These are phyloP conservation scores for Drosophila atroscutellata DNA, from an alignment of 2,888 invertebrate species.

Conservation along the genomic window DNA sequence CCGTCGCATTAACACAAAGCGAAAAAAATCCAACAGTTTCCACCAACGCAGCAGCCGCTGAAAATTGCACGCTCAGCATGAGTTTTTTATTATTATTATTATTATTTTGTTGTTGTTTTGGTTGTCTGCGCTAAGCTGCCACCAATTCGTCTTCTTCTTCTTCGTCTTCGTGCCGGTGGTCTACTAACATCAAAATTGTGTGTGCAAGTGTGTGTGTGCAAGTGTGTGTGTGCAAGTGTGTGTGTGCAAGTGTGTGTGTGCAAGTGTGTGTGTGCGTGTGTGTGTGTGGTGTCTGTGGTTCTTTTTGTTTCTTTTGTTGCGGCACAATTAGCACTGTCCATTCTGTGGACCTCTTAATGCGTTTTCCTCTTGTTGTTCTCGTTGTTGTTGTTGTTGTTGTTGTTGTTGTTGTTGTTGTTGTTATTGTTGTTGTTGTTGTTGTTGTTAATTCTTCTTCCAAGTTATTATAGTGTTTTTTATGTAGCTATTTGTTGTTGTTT, in stretches of 20 bases:
- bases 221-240: conserved; percentile 20
- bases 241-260: conserved; percentile 23
- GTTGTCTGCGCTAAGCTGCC: conserved; percentile 42
- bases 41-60: conserved; percentile 43
- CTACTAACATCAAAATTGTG: conserved; percentile 59
- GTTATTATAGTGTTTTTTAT: conserved; percentile 15
- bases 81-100: conserved; percentile 7
- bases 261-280: conserved; percentile 2
- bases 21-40: conserved; percentile 29
- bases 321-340: conserved; percentile 68
- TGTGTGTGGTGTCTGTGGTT: conserved; percentile 14
- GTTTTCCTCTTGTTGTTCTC: conserved; percentile 15
- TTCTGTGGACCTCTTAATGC: conserved; percentile 61
- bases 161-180: conserved; percentile 43
- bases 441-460: conserved; percentile 9
- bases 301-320: conserved; percentile 56
- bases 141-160: conserved; percentile 21
- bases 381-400: not conserved
- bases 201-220: conserved; percentile 20
- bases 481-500: not conserved
- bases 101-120: not conserved
- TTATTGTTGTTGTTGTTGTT: not conserved
- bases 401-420: not conserved
- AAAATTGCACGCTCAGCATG: conserved; percentile 53
- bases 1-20: conserved; percentile 48